A percentile compares a stretch with the other conserved stretches of the same genome.
Evolutionary conservation across 1,140 invertebrate species (phyloP).

Genomic region (Limonius californicus): DNA sequence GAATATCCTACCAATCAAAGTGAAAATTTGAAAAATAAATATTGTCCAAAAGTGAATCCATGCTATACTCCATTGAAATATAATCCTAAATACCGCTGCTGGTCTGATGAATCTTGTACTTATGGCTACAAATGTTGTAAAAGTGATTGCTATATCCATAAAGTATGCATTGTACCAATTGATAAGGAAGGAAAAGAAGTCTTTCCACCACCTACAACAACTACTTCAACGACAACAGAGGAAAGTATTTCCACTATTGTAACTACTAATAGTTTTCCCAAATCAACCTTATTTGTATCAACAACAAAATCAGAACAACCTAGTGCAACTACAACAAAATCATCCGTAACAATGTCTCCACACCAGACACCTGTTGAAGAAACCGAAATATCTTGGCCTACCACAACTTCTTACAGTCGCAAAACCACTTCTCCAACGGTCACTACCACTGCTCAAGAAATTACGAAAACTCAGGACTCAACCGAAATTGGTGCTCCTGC

Average conservation of each 20-base stretch:
- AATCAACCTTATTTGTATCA: too few relatives aligned
- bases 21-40: not conserved
- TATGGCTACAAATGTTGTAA: not conserved
- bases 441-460: not conserved
- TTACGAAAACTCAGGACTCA: not conserved
- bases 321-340: too few relatives aligned
- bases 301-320: not conserved
- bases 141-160: constrained; percentile 1
- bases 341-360: too few relatives aligned
- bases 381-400: too few relatives aligned
- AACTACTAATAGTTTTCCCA: not conserved
- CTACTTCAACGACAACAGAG: not conserved
- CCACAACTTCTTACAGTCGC: too few relatives aligned
- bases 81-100: not conserved
- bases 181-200: not conserved
- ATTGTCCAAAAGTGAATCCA: not conserved
- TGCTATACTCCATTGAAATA: not conserved
- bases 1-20: too few relatives aligned
- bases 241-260: too few relatives aligned
- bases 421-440: not conserved
- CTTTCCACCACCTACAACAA: not conserved
- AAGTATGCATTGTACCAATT: not conserved
- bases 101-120: not conserved
- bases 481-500: too few relatives aligned
- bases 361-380: too few relatives aligned